Conservation (phyloP, 2,113 vertebrate species). For the Pelodiscus sinensis region DNA sequence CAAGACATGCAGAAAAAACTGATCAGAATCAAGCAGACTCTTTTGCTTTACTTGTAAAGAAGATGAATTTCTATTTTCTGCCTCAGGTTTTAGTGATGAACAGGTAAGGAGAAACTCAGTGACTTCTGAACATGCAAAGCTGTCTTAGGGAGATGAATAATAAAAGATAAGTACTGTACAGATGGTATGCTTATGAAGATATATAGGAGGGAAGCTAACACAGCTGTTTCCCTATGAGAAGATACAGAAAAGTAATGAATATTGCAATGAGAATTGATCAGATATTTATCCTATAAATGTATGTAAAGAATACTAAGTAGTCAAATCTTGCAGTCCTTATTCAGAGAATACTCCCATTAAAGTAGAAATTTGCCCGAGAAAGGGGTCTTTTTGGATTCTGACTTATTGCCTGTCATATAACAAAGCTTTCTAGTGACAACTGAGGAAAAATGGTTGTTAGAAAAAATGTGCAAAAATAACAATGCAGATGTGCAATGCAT, state of each 20-base stretch:
- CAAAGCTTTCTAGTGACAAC: not conserved
- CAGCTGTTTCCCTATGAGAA: not conserved
- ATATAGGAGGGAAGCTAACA: not conserved
- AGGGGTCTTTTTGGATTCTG: fast-evolving
- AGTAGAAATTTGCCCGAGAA: not conserved
- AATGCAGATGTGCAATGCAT: not conserved
- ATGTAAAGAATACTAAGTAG: not conserved
- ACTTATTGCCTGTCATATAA: not conserved
- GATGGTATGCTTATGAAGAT: slow-evolving; percentile 9
- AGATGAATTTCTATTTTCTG: not conserved
- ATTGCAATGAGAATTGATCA: not conserved
- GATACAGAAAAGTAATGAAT: not conserved
- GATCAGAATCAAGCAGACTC: not conserved
- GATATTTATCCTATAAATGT: not conserved
- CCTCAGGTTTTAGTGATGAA: not conserved
- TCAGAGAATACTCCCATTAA: not conserved
- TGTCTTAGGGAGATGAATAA: not conserved
- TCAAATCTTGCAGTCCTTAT: not conserved
- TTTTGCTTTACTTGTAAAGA: not conserved
- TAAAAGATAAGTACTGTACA: not conserved
- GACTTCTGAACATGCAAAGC: not conserved
- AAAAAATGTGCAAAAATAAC: not conserved
- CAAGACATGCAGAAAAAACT: not conserved
- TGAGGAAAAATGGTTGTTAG: not conserved
- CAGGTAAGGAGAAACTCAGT: not conserved